Evolutionary conservation across 2,888 invertebrate species (phyloP), one percentile per base, ranked within the genome.

Genomic region (Homarus gammarus): DNA sequence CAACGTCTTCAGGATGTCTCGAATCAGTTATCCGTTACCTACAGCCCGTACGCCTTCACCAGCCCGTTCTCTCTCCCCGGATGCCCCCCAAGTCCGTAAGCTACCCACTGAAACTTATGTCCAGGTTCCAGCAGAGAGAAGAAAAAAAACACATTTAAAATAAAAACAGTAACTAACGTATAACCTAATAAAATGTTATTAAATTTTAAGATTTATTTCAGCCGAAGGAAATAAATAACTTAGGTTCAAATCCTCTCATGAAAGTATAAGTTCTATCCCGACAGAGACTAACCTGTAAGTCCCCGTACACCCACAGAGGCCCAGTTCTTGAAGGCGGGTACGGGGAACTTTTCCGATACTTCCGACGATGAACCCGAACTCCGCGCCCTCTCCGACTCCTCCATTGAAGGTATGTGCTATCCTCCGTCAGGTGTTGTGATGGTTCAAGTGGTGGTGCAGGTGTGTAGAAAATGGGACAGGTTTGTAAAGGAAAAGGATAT

Each of bases 331-430:
- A 49, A 33, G 2, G 56, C 81, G 0, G 40, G 79, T 3, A 64
- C 70, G 15, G 6, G 5, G 15, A 49, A 77, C 2, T 31, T 73
- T 1, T 87, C 82, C 15, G 87, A 87, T 49, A 87, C 87, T 12
- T 90, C 90, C 0, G 90, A 87, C 10, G 90, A 90, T 33, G 90
- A 90, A 36, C 56, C 84, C 1, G 87, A 90, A 33, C 83, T 90
- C 1, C 73, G 77, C 18, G 84, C 38, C 22, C 70, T 90, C 1
- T 83, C 90, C 0, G 77, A 61, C 70, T 90, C 90, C n/a, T 87
- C 90, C 1, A 38, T 56, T 5, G 90, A 90, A 78, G 77, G 90
- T 90, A 27, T 49, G 83, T 40, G 15, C 15, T 18, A 56, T 18
- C 56, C 56, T 56, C 18, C 44, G 18, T 18, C 12, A 0, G 56